Evolutionary conservation across 1,140 invertebrate genomes (phyloP).

Genomic region (Xylocopa sonorina): DNA sequence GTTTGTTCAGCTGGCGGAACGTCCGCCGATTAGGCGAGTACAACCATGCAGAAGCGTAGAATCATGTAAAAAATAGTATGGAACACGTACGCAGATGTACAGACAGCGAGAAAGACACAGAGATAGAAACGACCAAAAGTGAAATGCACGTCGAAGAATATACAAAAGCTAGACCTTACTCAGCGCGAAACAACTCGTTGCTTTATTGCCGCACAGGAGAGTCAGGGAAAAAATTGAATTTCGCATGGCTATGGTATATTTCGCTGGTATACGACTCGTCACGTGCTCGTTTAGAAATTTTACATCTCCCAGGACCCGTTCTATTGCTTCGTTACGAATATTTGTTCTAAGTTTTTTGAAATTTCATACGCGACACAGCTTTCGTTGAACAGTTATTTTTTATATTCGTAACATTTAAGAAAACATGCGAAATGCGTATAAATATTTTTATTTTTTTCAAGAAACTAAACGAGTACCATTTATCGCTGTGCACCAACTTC

Average conservation of each 20-base stretch:
- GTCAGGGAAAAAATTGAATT: neutral
- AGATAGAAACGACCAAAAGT: neutral
- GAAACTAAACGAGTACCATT: too few relatives aligned
- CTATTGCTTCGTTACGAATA: too few relatives aligned
- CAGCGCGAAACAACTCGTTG: constrained; percentile 8
- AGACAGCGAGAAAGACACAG: neutral
- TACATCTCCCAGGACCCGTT: too few relatives aligned
- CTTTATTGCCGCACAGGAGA: constrained; percentile 5
- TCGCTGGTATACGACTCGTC: too few relatives aligned
- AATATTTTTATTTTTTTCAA: too few relatives aligned
- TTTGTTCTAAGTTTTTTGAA: neutral
- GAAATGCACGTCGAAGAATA: neutral
- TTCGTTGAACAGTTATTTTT: too few relatives aligned
- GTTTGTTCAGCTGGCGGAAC: neutral
- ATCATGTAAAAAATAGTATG: neutral
- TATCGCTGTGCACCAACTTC: too few relatives aligned
- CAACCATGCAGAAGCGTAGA: neutral
- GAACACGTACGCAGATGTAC: neutral
- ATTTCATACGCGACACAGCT: neutral
- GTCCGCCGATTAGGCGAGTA: neutral
- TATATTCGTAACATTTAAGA: too few relatives aligned
- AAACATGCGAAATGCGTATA: too few relatives aligned
- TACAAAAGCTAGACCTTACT: neutral
- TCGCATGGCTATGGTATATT: too few relatives aligned
- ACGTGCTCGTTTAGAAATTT: too few relatives aligned